A percentile compares a stretch with the other conserved stretches of the same genome.
phyloP scores from a whole-genome alignment of 2,797 vertebrate species.

The Lagorchestes hirsutus region DNA sequence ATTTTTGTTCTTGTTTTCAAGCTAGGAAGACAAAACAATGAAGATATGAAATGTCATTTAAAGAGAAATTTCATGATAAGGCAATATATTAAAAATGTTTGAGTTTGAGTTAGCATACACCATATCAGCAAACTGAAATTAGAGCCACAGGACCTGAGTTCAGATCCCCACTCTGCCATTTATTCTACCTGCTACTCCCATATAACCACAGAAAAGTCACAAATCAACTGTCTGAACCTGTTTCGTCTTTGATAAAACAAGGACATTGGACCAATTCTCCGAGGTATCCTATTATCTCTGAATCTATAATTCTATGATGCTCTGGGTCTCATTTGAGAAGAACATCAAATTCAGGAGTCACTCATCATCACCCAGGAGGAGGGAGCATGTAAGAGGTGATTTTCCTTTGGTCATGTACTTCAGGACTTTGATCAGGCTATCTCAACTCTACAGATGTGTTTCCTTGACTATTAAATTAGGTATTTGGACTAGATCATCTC shows the following conservation, averaged over 20 bases:
- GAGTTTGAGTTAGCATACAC: background rate
- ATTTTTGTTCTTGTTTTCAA: constrained; percentile 18
- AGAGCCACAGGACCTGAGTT: background rate
- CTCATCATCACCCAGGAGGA: background rate
- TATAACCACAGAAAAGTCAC: background rate
- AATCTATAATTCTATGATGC: background rate
- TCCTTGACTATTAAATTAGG: background rate
- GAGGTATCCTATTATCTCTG: background rate
- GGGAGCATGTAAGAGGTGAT: background rate
- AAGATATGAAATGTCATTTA: background rate
- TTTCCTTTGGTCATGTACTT: background rate
- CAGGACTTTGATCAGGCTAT: background rate
- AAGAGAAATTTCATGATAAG: constrained; percentile 15
- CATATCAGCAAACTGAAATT: background rate
- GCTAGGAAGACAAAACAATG: constrained; percentile 21
- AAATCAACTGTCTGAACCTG: background rate
- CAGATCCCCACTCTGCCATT: background rate
- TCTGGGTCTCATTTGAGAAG: background rate
- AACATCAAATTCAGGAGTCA: background rate
- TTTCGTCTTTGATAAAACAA: background rate
- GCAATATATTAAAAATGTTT: background rate
- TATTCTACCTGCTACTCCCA: background rate
- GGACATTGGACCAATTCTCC: background rate
- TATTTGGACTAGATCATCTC: background rate
- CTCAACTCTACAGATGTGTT: background rate